A percentile compares a stretch with the other conserved stretches of the same genome.
Evolutionary conservation across 1,140 invertebrate species (phyloP).

Genomic region (Octopus sinensis): DNA sequence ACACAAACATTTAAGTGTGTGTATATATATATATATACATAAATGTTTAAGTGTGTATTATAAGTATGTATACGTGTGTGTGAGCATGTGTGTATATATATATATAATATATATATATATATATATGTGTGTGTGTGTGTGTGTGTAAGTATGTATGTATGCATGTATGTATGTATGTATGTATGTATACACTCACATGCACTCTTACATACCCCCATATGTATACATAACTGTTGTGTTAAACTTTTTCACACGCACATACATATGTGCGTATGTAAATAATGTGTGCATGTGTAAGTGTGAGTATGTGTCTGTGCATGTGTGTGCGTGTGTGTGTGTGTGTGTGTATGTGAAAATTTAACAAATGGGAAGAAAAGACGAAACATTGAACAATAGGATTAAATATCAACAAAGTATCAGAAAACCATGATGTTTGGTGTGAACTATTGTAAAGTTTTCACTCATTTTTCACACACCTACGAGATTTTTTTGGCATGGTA

Average conservation of each 20-base stretch:
- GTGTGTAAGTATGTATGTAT: background rate
- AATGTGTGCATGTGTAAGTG: background rate
- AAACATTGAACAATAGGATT: too few species aligned
- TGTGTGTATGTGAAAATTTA: background rate
- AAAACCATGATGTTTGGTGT: too few species aligned
- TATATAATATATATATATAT: background rate
- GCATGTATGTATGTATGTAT: background rate
- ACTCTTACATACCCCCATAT: background rate
- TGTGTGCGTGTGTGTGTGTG: background rate
- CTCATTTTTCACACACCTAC: too few species aligned
- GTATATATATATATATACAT: too few species aligned
- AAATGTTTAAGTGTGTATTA: too few species aligned
- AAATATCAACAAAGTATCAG: too few species aligned
- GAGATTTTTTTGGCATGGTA: too few species aligned
- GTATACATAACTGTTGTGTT: background rate
- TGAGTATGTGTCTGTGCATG: background rate
- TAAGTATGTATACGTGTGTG: too few species aligned
- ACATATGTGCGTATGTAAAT: background rate
- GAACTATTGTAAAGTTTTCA: too few species aligned
- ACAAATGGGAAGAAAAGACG: too few species aligned
- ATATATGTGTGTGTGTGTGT: slow-evolving; percentile 4
- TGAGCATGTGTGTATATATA: background rate
- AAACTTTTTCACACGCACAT: too few species aligned
- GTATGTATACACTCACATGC: background rate
- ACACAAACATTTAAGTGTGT: too few species aligned